Base-by-base conservation (phyloP, 2,888 invertebrate genomes). In the Quadriops clusia region DNA sequence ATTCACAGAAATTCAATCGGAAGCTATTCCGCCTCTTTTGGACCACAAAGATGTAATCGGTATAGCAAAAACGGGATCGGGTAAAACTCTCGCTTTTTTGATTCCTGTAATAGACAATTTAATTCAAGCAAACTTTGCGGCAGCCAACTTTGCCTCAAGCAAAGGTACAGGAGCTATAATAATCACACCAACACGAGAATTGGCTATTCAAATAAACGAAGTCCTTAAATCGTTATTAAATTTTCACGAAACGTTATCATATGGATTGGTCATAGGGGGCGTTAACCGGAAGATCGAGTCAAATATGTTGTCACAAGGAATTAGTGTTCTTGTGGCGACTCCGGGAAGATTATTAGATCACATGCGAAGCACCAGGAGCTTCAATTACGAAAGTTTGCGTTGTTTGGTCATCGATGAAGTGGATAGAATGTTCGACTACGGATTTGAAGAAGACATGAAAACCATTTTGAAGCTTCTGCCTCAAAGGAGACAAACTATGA, bases 381-480 rank as follows among this genome's bases (percentile, higher is more conserved):
- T 97, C 53, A 61, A 93, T 37, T 91, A 77, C 53, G 93, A 93
- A 63, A 95, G 95, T 61, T 65, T 97, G n/a, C 87, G 93, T 52
- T 93, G 91, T 60, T 66, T 97, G 17, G 71, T 97, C 14, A 93
- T 97, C 55, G 98, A 99, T 56, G 98, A 98, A 68, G 97, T 97
- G 0, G 98, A 99, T 60, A 74, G 90, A 23, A 67, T 98, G 7
- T 64, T 97, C 15, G 94, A 94, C 54, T 68, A 94, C 39, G 95
- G 95, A 2, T 98, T 98, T 58, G 81, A 81, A 44, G 65, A 73
- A 8, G 76, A 84, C 2, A 63, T 97, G 9, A 84, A 87, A 43
- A 81, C 81, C 9, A 95, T 99, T 44, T 67, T 98, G 3, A 78
- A 81, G 42, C 86, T 83, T 59, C 61, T 98, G 20, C 98, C 98